Evolutionary conservation across 2,113 vertebrate genomes (phyloP).

Genomic region (Melierax canorus): DNA sequence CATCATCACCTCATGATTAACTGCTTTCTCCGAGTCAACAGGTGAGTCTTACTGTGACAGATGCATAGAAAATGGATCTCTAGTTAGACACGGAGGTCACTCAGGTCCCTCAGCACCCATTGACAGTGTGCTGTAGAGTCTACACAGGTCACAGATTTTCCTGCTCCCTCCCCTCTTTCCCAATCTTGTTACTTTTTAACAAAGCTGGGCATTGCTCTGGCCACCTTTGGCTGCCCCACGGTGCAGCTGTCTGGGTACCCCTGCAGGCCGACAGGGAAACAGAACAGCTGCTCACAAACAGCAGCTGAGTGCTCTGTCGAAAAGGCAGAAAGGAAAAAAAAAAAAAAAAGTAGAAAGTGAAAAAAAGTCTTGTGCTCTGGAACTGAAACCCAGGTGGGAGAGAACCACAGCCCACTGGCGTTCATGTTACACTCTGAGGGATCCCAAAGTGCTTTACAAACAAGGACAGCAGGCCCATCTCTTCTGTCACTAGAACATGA

Average conservation of each 20-base stretch:
- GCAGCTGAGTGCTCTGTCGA: not conserved
- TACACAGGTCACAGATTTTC: not conserved
- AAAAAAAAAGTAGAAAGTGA: not conserved
- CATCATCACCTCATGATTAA: not conserved
- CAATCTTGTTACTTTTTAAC: slow-evolving; percentile 42
- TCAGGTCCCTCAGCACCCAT: not conserved
- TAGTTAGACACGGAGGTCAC: accelerated
- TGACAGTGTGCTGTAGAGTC: not conserved
- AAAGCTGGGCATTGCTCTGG: not conserved
- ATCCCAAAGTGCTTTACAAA: not conserved
- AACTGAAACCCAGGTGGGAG: not conserved
- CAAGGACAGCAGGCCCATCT: not conserved
- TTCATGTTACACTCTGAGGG: not conserved
- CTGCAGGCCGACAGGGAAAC: slow-evolving; percentile 8
- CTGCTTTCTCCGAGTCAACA: not conserved
- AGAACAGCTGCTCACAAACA: slow-evolving; percentile 10
- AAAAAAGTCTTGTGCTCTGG: not conserved
- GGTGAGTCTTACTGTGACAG: not conserved
- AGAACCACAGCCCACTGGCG: not conserved
- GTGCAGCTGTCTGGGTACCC: not conserved
- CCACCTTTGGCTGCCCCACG: not conserved
- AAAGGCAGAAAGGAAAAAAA: not conserved
- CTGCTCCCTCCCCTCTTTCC: not conserved
- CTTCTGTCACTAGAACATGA: not conserved
- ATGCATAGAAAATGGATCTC: accelerated